Evolutionary conservation across 2,888 invertebrate species (phyloP).

Genomic region (Melinaea marsaeus): DNA sequence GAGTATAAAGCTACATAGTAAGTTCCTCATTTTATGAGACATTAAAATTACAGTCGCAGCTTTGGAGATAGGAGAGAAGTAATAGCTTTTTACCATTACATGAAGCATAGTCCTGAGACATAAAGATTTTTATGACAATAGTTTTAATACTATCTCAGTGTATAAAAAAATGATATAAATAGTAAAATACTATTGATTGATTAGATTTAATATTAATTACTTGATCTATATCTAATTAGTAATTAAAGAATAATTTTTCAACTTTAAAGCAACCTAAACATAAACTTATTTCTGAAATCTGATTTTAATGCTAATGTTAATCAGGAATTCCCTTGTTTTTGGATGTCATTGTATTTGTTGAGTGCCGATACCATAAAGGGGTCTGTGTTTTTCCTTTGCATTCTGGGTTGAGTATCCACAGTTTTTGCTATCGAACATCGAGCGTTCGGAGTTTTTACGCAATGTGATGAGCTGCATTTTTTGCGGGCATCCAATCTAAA

Average conservation of each 20-base stretch:
- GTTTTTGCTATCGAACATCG: slow-evolving; percentile 64
- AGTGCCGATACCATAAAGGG: slow-evolving; percentile 65
- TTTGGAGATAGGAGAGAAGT: too few species aligned
- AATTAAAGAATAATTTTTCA: slow-evolving; percentile 13
- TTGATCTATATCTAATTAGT: background rate
- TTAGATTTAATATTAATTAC: too few species aligned
- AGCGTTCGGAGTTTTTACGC: slow-evolving; percentile 65
- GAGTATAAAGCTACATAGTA: slow-evolving; percentile 17
- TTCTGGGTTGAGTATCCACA: slow-evolving; percentile 48
- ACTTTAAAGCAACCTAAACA: slow-evolving; percentile 23
- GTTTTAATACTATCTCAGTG: too few species aligned
- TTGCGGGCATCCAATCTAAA: slow-evolving; percentile 64
- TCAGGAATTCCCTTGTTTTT: slow-evolving; percentile 37
- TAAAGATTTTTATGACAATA: too few species aligned
- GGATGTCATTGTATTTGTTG: slow-evolving; percentile 46
- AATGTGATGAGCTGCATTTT: slow-evolving; percentile 55
- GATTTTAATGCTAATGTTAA: slow-evolving; percentile 38
- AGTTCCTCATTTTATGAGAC: background rate
- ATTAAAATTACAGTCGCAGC: too few species aligned
- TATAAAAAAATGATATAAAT: too few species aligned
- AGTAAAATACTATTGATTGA: too few species aligned
- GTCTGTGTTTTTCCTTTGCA: slow-evolving; percentile 49
- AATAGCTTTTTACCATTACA: too few species aligned
- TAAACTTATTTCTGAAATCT: slow-evolving; percentile 26
- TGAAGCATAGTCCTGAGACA: too few species aligned